phyloP scores from a whole-genome alignment of 2,113 vertebrate genomes.

The Mormyrus iriodes region DNA sequence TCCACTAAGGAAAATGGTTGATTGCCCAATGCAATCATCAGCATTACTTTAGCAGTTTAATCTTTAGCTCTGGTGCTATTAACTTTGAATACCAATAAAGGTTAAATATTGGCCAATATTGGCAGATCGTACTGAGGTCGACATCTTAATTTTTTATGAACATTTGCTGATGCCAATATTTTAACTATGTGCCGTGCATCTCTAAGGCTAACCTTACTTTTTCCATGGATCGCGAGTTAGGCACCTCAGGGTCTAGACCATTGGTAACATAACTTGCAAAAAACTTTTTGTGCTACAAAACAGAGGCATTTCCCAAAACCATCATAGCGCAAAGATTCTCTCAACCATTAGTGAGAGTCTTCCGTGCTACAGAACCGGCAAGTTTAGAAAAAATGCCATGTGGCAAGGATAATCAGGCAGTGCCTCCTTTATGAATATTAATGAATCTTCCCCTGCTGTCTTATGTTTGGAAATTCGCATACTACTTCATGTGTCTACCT shows the following conservation, averaged over 20 bases:
- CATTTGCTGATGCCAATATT: too few species aligned
- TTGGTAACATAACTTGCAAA: too few species aligned
- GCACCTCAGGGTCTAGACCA: too few species aligned
- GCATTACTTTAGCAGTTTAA: background rate
- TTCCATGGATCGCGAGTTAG: too few species aligned
- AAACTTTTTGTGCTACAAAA: too few species aligned
- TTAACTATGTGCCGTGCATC: background rate
- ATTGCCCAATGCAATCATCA: too few species aligned
- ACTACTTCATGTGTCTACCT: background rate
- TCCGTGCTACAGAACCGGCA: background rate
- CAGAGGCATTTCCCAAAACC: too few species aligned
- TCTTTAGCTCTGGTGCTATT: too few species aligned
- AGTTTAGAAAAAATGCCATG: background rate
- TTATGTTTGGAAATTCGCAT: background rate
- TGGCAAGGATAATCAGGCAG: background rate
- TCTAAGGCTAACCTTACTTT: background rate
- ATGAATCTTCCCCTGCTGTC: background rate
- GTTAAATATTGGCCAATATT: too few species aligned
- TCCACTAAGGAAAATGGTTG: background rate
- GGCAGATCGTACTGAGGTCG: too few species aligned
- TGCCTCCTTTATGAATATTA: background rate
- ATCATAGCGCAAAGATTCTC: background rate
- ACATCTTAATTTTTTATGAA: too few species aligned
- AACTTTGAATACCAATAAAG: too few species aligned
- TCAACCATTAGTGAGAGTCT: background rate